phyloP scores from a whole-genome alignment of 1,140 invertebrate genomes.

The Bombus balteatus region DNA sequence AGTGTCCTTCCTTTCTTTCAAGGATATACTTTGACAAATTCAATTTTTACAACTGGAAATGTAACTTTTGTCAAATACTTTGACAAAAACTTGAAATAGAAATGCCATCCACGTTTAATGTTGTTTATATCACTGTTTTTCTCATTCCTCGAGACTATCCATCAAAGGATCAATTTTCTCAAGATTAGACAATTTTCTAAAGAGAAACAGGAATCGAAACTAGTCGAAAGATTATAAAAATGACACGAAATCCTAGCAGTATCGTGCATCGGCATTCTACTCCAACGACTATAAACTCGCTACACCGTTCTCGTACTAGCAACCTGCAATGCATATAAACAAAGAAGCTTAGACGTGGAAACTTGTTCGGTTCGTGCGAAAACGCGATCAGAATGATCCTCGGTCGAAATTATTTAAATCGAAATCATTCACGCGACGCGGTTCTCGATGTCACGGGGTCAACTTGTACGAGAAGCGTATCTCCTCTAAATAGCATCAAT shows the following conservation, averaged over 20 bases:
- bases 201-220: fast-evolving
- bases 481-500: conserved; percentile 61
- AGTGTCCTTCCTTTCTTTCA: neutral
- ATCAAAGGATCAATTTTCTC: neutral
- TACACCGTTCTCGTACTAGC: no score
- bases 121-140: no score
- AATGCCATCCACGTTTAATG: no score
- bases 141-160: no score
- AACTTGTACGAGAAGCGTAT: conserved; percentile 62
- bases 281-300: no score
- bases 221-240: neutral
- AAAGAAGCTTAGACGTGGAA: neutral
- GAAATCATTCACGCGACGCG: conserved; percentile 36
- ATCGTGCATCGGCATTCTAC: no score
- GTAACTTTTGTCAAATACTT: neutral
- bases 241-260: no score
- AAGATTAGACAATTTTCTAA: neutral
- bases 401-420: conserved; percentile 13
- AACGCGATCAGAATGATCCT: neutral
- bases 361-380: neutral
- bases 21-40: neutral
- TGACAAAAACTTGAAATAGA: no score
- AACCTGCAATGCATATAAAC: neutral
- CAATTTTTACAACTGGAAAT: neutral
- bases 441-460: conserved; percentile 56